These are phyloP conservation scores for Ligdia adustata DNA, from an alignment of 2,888 invertebrate species.

Conservation along the genomic window DNA sequence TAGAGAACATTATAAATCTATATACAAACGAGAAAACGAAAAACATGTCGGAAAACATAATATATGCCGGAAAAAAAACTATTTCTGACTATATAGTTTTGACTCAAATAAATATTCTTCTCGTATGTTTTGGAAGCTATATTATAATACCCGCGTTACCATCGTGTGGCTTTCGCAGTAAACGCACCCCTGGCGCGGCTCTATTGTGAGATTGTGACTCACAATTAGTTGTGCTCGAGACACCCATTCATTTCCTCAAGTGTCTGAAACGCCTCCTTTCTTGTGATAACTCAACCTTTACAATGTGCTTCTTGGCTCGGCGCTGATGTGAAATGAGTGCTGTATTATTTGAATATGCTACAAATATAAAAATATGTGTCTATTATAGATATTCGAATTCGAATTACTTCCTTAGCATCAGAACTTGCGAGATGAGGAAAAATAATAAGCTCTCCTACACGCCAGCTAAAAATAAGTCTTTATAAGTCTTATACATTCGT, in stretches of 20 bases:
- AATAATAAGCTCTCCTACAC: too few relatives aligned
- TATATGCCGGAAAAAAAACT: neutral
- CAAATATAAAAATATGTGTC: too few relatives aligned
- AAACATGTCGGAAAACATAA: too few relatives aligned
- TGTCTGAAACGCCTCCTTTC: slow-evolving; percentile 60
- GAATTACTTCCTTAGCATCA: too few relatives aligned
- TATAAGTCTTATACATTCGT: too few relatives aligned
- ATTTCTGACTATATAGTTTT: neutral
- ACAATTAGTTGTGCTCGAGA: slow-evolving; percentile 73
- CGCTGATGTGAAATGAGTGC: slow-evolving; percentile 15
- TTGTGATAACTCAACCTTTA: slow-evolving; percentile 44
- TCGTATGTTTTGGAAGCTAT: neutral
- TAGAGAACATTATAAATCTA: too few relatives aligned
- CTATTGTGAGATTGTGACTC: slow-evolving; percentile 63
- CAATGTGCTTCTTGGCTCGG: slow-evolving; percentile 24
- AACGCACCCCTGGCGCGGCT: slow-evolving; percentile 17
- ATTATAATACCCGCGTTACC: slow-evolving; percentile 1
- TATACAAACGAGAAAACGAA: too few relatives aligned
- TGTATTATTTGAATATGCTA: neutral
- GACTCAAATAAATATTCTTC: neutral
- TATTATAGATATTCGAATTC: too few relatives aligned
- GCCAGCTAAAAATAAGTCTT: too few relatives aligned
- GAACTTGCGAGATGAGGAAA: too few relatives aligned
- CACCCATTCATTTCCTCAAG: slow-evolving; percentile 74
- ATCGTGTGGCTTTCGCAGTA: slow-evolving; percentile 2